Evolutionary conservation across 2,113 vertebrate genomes (phyloP).

Genomic region (Podarcis cretensis): DNA sequence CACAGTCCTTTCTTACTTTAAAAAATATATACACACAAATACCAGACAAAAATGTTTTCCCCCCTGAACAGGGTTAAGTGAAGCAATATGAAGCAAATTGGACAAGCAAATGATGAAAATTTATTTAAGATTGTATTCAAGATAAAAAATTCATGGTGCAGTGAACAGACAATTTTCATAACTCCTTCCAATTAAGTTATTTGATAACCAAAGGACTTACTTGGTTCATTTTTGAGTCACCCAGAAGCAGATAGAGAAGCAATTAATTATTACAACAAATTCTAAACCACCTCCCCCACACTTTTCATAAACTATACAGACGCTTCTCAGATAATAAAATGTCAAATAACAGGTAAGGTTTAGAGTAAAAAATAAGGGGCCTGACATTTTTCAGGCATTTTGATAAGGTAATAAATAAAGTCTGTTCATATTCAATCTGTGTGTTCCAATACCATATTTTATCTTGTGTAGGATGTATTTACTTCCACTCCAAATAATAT

Average conservation of each 20-base stretch:
- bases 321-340: slow-evolving; percentile 16
- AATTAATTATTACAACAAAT: slow-evolving; percentile 26
- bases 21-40: neutral
- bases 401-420: neutral
- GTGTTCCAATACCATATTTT: neutral
- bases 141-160: slow-evolving; percentile 8
- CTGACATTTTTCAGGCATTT: slow-evolving; percentile 1
- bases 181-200: slow-evolving; percentile 9
- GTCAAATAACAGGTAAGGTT: neutral
- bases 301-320: neutral
- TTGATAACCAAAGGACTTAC: slow-evolving; percentile 15
- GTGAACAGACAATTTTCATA: slow-evolving; percentile 18
- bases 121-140: slow-evolving; percentile 22
- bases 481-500: slow-evolving; percentile 2
- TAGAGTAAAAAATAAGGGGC: neutral
- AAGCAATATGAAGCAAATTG: neutral
- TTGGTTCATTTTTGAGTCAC: slow-evolving; percentile 11
- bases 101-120: neutral
- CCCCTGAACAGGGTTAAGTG: neutral
- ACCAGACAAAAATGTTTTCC: neutral
- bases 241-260: slow-evolving; percentile 6
- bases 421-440: neutral
- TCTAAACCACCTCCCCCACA: neutral
- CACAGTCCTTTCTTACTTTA: neutral
- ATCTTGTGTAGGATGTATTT: neutral